phyloP scores from a whole-genome alignment of 2,113 vertebrate species.

The Sylvietta virens region DNA sequence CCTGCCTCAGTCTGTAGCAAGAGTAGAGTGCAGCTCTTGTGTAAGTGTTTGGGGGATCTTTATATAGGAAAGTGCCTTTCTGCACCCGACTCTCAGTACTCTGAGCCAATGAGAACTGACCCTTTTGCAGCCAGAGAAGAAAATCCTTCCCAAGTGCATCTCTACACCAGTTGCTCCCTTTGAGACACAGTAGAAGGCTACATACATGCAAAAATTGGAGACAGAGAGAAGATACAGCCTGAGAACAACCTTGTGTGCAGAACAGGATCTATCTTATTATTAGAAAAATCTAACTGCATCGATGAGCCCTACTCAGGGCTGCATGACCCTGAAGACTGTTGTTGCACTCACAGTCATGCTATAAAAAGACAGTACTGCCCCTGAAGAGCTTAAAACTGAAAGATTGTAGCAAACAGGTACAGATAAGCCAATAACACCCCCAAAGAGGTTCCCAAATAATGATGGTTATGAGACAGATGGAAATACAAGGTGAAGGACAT shows the following conservation, averaged over 20 bases:
- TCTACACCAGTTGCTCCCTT: not conserved
- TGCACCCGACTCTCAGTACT: accelerated
- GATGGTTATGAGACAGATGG: not conserved
- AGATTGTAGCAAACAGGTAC: not conserved
- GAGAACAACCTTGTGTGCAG: not conserved
- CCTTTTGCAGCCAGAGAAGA: not conserved
- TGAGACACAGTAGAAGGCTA: not conserved
- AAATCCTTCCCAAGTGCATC: not conserved
- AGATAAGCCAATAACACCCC: not conserved
- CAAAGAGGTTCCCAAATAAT: not conserved
- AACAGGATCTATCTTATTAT: not conserved
- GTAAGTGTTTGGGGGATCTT: not conserved
- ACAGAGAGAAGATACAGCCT: not conserved
- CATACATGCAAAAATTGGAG: accelerated
- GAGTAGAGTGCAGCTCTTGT: accelerated
- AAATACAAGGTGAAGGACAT: not conserved
- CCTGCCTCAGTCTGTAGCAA: not conserved
- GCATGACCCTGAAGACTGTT: not conserved
- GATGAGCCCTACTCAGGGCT: not conserved
- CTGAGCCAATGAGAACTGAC: not conserved
- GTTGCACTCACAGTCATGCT: not conserved
- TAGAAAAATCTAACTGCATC: not conserved
- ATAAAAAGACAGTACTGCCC: not conserved
- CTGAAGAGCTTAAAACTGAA: not conserved
- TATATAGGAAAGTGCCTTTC: not conserved